A percentile compares a stretch with the other conserved stretches of the same genome.
Evolutionary conservation across 2,113 vertebrate species (phyloP).

Genomic region (Halcyon malimbica): DNA sequence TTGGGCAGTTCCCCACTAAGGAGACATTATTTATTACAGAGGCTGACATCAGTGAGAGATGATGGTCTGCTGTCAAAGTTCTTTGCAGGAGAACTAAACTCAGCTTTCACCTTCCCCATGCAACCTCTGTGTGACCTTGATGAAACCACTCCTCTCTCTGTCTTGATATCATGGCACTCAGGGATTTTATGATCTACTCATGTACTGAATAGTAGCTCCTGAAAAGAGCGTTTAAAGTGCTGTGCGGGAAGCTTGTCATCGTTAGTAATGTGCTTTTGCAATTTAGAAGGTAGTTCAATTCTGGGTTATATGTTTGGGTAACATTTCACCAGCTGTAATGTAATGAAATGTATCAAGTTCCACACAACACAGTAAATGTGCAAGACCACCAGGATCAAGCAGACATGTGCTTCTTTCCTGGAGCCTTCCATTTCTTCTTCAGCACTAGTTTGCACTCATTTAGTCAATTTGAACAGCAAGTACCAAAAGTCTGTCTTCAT

Average conservation of each 20-base stretch:
- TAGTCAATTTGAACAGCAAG: neutral
- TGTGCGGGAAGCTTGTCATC: neutral
- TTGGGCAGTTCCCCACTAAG: constrained; percentile 41
- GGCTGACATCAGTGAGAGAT: neutral
- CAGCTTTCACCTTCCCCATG: neutral
- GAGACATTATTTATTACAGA: constrained; percentile 14
- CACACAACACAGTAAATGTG: neutral
- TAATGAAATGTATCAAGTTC: neutral
- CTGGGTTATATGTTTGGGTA: neutral
- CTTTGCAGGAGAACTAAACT: neutral
- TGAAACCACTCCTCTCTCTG: neutral
- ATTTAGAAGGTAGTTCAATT: neutral
- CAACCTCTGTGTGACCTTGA: neutral
- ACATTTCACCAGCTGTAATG: neutral
- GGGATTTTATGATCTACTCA: neutral
- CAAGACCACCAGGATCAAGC: neutral
- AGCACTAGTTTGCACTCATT: neutral
- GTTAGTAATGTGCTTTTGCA: neutral
- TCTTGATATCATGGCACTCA: neutral
- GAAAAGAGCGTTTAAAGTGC: neutral
- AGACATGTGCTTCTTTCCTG: neutral
- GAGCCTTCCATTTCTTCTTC: neutral
- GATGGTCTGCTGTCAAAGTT: neutral
- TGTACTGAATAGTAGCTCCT: neutral
- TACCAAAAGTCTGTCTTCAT: neutral